These are phyloP conservation scores for Sinelater perroti DNA, from an alignment of 2,888 invertebrate genomes.

Conservation along the genomic window DNA sequence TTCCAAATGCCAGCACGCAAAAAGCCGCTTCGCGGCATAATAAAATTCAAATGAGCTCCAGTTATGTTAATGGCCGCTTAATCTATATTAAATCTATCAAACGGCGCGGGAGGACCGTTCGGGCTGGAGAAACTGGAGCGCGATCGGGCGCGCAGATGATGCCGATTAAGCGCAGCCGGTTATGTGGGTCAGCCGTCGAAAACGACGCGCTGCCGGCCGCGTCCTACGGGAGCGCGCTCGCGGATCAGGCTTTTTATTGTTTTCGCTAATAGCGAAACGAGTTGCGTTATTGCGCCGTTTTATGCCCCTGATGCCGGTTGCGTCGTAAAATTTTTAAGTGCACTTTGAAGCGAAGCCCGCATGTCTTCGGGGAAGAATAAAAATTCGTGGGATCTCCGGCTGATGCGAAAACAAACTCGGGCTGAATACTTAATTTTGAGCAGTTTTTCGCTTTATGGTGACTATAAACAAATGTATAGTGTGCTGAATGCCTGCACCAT, in stretches of 20 bases:
- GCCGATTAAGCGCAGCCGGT: conserved; percentile 9
- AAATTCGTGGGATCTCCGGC: not conserved
- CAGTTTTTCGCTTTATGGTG: too few species aligned
- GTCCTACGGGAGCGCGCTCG: too few species aligned
- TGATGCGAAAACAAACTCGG: not conserved
- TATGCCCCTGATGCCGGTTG: conserved; percentile 12
- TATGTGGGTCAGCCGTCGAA: conserved; percentile 10
- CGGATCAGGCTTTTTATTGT: too few species aligned
- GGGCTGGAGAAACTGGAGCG: too few species aligned
- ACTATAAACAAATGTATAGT: too few species aligned
- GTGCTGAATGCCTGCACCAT: too few species aligned
- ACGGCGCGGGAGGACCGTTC: conserved; percentile 1
- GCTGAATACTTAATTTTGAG: not conserved
- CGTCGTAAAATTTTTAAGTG: conserved; percentile 19
- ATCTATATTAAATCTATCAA: conserved; percentile 24
- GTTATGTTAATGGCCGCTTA: conserved; percentile 12
- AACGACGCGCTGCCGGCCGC: too few species aligned
- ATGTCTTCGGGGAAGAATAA: not conserved
- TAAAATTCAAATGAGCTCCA: conserved; percentile 25
- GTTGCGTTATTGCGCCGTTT: conserved; percentile 5
- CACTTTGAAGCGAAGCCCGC: conserved; percentile 7
- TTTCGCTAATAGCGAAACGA: conserved; percentile 13
- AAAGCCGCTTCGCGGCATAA: conserved; percentile 32
- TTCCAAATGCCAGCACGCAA: conserved; percentile 33
- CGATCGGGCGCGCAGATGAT: not conserved